phyloP scores from a whole-genome alignment of 2,113 vertebrate species.

The Fregetta grallaria region DNA sequence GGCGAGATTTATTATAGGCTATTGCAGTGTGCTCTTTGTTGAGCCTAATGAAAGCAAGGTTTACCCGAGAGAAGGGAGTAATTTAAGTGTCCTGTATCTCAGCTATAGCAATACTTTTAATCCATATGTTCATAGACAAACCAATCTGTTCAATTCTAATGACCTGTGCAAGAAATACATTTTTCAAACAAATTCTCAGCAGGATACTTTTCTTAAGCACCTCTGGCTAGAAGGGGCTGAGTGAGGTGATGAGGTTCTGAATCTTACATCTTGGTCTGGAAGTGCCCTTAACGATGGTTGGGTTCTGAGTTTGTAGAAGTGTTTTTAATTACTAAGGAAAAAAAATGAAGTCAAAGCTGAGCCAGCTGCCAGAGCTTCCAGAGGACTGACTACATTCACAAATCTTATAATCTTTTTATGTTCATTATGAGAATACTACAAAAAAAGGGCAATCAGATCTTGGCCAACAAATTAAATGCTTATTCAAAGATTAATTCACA shows the following conservation, averaged over 20 bases:
- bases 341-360: neutral
- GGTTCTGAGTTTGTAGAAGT: neutral
- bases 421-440: conserved; percentile 58
- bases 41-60: neutral
- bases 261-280: conserved; percentile 3
- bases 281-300: neutral
- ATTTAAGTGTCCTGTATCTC: neutral
- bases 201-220: conserved; percentile 11
- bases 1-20: neutral
- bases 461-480: conserved; percentile 65
- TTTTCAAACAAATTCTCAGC: conserved; percentile 19
- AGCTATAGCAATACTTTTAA: conserved; percentile 24
- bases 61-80: conserved; percentile 27
- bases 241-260: neutral
- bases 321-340: conserved; percentile 56
- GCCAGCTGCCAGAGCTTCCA: conserved; percentile 56
- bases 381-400: conserved; percentile 59
- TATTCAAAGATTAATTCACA: conserved; percentile 65
- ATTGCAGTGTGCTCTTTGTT: neutral
- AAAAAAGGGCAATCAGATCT: conserved; percentile 28
- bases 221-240: conserved; percentile 5
- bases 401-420: conserved; percentile 63
- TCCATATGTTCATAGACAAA: conserved; percentile 16
- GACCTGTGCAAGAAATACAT: neutral
- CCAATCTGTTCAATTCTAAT: conserved; percentile 17